A percentile compares a stretch with the other conserved stretches of the same genome.
phyloP scores from a whole-genome alignment of 2,113 vertebrate genomes.

The Xiphophorus maculatus region DNA sequence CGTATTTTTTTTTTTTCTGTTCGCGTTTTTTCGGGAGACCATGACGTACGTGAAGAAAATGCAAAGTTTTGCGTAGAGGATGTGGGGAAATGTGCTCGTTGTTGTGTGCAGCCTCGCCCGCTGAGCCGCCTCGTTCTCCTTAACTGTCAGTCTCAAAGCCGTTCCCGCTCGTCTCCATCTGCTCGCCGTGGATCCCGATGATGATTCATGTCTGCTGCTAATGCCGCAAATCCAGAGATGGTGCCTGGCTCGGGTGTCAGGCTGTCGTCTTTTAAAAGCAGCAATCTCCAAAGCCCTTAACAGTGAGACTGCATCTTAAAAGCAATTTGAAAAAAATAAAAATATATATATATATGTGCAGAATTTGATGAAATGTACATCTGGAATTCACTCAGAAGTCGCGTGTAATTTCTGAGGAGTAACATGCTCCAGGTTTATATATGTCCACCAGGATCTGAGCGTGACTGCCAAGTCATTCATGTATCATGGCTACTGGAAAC shows the following conservation, averaged over 20 bases:
- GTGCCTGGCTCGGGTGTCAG: conserved; percentile 52
- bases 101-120: conserved; percentile 14
- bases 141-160: conserved; percentile 51
- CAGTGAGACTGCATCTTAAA: conserved; percentile 19
- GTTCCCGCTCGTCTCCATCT: conserved; percentile 53
- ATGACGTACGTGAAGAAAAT: conserved; percentile 63
- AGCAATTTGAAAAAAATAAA: conserved; percentile 6
- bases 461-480: conserved; percentile 62
- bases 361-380: not conserved
- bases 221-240: conserved; percentile 68
- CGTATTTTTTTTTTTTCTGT: conserved; percentile 39
- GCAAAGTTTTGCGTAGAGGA: conserved; percentile 33
- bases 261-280: conserved; percentile 44
- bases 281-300: conserved; percentile 47
- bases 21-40: conserved; percentile 55
- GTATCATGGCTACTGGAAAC: conserved; percentile 52
- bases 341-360: not conserved
- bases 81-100: conserved; percentile 27
- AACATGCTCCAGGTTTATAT: conserved; percentile 4
- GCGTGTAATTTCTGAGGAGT: not conserved
- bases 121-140: conserved; percentile 24
- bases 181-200: conserved; percentile 58
- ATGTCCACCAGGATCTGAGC: conserved; percentile 20
- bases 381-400: conserved; percentile 11
- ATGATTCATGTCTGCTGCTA: conserved; percentile 70